These are phyloP conservation scores for Diprion similis DNA, from an alignment of 1,140 invertebrate genomes.

Conservation along the genomic window DNA sequence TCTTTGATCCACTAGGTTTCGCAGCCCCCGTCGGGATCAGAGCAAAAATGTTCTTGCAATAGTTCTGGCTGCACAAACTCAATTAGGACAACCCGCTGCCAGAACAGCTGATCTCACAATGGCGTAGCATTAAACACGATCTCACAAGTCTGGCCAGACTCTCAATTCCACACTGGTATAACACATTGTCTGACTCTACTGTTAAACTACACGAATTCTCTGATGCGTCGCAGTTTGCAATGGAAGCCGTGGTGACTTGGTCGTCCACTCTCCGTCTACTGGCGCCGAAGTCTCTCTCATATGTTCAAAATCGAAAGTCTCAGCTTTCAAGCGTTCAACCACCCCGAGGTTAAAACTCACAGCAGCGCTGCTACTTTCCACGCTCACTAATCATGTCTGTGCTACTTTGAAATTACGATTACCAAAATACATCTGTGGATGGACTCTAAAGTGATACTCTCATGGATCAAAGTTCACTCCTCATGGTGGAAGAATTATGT, in stretches of 20 bases:
- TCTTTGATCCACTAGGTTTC: too few species aligned
- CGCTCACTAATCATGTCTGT: slow-evolving; percentile 18
- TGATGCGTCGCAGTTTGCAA: slow-evolving; percentile 33
- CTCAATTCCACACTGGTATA: slow-evolving; percentile 30
- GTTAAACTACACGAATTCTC: slow-evolving; percentile 37
- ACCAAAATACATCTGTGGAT: not conserved
- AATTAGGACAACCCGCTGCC: too few species aligned
- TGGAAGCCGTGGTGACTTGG: slow-evolving; percentile 32
- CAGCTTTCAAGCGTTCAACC: slow-evolving; percentile 27
- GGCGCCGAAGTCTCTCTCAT: not conserved
- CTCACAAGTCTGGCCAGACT: slow-evolving; percentile 21
- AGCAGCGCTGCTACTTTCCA: slow-evolving; percentile 29
- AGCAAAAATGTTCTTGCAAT: too few species aligned
- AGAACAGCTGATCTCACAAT: too few species aligned
- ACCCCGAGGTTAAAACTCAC: slow-evolving; percentile 28
- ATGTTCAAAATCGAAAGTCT: slow-evolving; percentile 30
- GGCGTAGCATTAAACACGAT: too few species aligned
- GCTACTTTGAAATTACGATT: not conserved
- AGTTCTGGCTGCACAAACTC: too few species aligned
- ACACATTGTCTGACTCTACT: slow-evolving; percentile 6
- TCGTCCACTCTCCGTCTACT: not conserved
- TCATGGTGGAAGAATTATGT: slow-evolving; percentile 32
- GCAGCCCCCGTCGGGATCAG: too few species aligned
- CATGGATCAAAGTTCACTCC: slow-evolving; percentile 34
- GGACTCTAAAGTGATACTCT: slow-evolving; percentile 27